phyloP scores from a whole-genome alignment of 1,140 invertebrate species.

The Zeugodacus cucurbitae region DNA sequence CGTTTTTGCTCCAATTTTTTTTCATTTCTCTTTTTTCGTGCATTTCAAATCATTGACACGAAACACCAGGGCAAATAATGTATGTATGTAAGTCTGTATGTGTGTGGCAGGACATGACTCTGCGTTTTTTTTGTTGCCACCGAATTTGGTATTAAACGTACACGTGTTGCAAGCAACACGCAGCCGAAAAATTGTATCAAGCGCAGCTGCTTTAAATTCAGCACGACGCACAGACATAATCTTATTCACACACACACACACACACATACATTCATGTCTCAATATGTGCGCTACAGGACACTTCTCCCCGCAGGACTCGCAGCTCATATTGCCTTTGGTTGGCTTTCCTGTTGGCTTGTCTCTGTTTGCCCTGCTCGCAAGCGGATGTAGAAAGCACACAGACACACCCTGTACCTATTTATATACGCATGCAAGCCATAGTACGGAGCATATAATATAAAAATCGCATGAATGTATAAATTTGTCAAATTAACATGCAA shows the following conservation, averaged over 20 bases:
- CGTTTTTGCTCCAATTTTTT: background rate
- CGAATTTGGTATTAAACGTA: background rate
- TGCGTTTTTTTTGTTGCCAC: background rate
- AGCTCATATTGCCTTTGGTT: background rate
- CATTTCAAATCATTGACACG: background rate
- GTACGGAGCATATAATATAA: background rate
- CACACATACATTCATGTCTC: background rate
- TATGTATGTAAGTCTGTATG: background rate
- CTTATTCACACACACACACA: background rate
- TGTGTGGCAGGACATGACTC: background rate
- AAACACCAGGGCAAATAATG: background rate
- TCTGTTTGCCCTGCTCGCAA: background rate
- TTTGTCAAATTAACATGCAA: slow-evolving; percentile 31
- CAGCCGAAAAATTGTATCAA: slow-evolving; percentile 19
- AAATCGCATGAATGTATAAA: slow-evolving; percentile 10
- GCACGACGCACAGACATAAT: background rate
- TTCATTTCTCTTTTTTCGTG: background rate
- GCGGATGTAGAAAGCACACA: background rate
- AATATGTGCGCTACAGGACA: too few relatives aligned
- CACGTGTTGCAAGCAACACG: slow-evolving; percentile 11
- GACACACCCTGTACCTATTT: background rate
- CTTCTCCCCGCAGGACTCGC: too few relatives aligned
- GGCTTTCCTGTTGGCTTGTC: background rate
- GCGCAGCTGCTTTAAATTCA: slow-evolving; percentile 27
- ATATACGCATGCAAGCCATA: background rate